Evolutionary conservation across 2,888 invertebrate species (phyloP), one percentile per base, ranked within the genome.

Genomic region (Laspeyria flexula): DNA sequence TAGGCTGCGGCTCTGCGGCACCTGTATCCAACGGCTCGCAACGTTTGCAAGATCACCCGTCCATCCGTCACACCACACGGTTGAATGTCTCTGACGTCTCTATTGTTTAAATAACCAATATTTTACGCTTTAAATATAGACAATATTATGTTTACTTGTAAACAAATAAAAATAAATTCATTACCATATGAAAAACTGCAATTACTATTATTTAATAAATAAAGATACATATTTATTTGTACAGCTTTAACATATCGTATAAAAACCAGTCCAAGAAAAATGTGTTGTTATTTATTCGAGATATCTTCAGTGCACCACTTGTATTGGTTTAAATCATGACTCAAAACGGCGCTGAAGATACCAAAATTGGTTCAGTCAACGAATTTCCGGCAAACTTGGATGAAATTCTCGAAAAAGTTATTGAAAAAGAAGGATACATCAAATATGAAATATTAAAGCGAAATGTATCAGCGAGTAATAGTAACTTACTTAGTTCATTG

Each of bases 401-500:
- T 10, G 50, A 49, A 11, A 44, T 47, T 11, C 62, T 76, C 5
- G 34, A 60, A 0, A 55, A 33, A 3, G 68, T 76, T 15, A 41
- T 60, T 7, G 35, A 53, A 33, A 65, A 51, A 25, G 43, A 50
- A 35, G 50, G 50, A 33, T 65, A 50, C 11, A 37, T 13, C 5
- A 46, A 25, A 31, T 57, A n/a, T 6, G 37, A 15, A 1, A 31
- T 60, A 33, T 40, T 54, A 5, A 65, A 51, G 7, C 35, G 29
- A 46, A 7, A 18, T 5, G 1, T 81, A 0, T 53, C 70, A 0
- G 70, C 79, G 1, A 69, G 75, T 13, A 85, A 86, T 9, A 82
- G 78, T 0, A 85, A 77, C 50, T 85, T 74, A 42, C 56, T 85
- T 0, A 83, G 74, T 1, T 46, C 52, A 3, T 47, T 85, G 1